phyloP scores from a whole-genome alignment of 2,113 vertebrate genomes.

The Ramphastos sulfuratus region DNA sequence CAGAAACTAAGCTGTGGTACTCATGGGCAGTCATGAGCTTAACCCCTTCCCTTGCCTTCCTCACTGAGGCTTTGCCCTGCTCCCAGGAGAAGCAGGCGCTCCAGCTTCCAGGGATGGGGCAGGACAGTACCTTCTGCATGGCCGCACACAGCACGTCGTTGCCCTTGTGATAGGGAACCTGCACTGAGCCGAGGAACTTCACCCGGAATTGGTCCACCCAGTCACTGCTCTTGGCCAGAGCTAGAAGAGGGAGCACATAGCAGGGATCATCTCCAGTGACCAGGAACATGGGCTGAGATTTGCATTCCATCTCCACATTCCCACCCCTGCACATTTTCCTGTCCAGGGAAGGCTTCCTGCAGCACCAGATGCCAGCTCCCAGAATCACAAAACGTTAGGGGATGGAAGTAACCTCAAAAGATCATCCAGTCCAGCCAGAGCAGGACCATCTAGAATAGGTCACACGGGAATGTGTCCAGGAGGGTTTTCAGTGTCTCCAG shows the following conservation, averaged over 20 bases:
- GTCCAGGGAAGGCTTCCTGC: background rate
- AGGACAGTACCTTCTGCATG: constrained; percentile 93
- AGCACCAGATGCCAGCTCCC: background rate
- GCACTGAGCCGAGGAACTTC: constrained; percentile 95
- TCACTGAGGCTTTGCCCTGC: background rate
- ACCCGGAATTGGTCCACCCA: constrained; percentile 93
- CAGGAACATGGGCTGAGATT: background rate
- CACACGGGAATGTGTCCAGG: no score
- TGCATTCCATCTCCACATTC: background rate
- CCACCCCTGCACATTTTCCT: background rate
- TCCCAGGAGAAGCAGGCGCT: background rate
- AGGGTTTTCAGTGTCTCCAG: no score
- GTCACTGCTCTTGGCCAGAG: constrained; percentile 83
- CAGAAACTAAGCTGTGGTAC: background rate
- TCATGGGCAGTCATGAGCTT: background rate
- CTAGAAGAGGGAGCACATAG: constrained; percentile 34
- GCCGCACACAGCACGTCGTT: constrained; percentile 96
- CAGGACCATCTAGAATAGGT: no score
- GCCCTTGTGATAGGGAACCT: constrained; percentile 97
- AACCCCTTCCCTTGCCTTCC: background rate
- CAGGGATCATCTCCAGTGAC: background rate
- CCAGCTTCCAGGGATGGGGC: background rate
- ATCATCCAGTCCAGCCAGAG: no score
- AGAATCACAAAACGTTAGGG: no score
- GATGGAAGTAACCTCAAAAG: no score